Evolutionary conservation across 2,797 vertebrate species (phyloP).

Genomic region (Gadopsis marmoratus): DNA sequence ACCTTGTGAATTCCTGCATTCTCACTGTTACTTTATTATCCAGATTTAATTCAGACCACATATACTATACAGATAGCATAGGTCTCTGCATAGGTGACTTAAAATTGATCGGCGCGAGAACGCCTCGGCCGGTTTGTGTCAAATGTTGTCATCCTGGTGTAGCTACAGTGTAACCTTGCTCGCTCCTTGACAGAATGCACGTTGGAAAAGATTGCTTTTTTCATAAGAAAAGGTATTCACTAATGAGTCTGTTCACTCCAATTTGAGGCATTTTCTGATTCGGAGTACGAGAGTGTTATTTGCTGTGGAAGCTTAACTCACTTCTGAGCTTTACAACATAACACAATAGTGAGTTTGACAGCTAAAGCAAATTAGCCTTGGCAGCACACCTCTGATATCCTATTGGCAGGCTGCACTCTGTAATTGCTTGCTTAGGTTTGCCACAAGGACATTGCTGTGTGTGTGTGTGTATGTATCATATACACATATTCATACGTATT

Average conservation of each 20-base stretch:
- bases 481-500: constrained; percentile 23
- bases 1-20: constrained; percentile 9
- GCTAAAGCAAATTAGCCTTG: constrained; percentile 79
- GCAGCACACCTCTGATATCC: constrained; percentile 77
- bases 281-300: constrained; percentile 44
- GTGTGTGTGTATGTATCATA: constrained; percentile 20
- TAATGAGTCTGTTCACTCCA: constrained; percentile 59
- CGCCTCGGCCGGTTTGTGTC: background rate
- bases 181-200: background rate
- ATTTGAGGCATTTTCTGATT: constrained; percentile 53
- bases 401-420: constrained; percentile 75
- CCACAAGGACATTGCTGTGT: constrained; percentile 64
- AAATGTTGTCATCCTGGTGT: constrained; percentile 5
- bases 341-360: constrained; percentile 76
- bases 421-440: constrained; percentile 77
- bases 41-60: constrained; percentile 13
- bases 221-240: constrained; percentile 30
- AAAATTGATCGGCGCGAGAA: constrained; percentile 35
- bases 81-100: constrained; percentile 25
- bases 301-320: constrained; percentile 60
- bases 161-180: background rate
- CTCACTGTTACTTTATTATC: constrained; percentile 13
- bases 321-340: constrained; percentile 48
- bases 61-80: background rate
- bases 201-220: constrained; percentile 32